phyloP scores from a whole-genome alignment of 1,140 invertebrate genomes.

The Scaptodrosophila lebanonensis region DNA sequence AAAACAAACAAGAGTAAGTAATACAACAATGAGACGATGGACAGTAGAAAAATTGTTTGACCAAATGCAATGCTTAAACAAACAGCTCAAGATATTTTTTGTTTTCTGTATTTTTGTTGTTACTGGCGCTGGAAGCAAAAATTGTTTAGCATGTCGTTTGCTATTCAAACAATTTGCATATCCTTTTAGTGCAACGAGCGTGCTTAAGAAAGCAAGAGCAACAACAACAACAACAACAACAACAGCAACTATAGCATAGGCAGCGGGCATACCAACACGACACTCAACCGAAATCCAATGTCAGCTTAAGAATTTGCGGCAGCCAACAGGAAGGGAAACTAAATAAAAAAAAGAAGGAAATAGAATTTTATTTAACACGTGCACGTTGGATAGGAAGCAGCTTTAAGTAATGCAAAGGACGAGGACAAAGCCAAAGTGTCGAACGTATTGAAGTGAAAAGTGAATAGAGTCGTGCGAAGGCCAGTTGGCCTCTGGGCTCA shows the following conservation, averaged over 20 bases:
- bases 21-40: slow-evolving; percentile 28
- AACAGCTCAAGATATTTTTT: slow-evolving; percentile 32
- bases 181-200: slow-evolving; percentile 68
- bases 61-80: slow-evolving; percentile 30
- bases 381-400: slow-evolving; percentile 23
- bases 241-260: slow-evolving; percentile 13
- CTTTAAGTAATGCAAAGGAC: slow-evolving; percentile 6
- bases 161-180: slow-evolving; percentile 75
- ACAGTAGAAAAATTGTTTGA: slow-evolving; percentile 43
- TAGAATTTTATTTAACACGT: slow-evolving; percentile 59
- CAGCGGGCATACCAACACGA: slow-evolving; percentile 47
- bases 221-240: slow-evolving; percentile 8
- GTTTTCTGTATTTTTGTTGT: slow-evolving; percentile 31
- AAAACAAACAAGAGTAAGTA: too few species aligned
- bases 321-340: background rate
- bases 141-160: slow-evolving; percentile 69
- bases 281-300: slow-evolving; percentile 67
- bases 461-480: slow-evolving; percentile 29
- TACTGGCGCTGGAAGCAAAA: slow-evolving; percentile 31
- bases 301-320: slow-evolving; percentile 55
- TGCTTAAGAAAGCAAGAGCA: slow-evolving; percentile 55
- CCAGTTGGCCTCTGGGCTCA: background rate
- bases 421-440: background rate
- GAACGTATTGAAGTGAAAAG: slow-evolving; percentile 53
- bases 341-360: slow-evolving; percentile 1